These are phyloP conservation scores for Platysteira castanea DNA, from an alignment of 2,113 vertebrate genomes.

Conservation along the genomic window DNA sequence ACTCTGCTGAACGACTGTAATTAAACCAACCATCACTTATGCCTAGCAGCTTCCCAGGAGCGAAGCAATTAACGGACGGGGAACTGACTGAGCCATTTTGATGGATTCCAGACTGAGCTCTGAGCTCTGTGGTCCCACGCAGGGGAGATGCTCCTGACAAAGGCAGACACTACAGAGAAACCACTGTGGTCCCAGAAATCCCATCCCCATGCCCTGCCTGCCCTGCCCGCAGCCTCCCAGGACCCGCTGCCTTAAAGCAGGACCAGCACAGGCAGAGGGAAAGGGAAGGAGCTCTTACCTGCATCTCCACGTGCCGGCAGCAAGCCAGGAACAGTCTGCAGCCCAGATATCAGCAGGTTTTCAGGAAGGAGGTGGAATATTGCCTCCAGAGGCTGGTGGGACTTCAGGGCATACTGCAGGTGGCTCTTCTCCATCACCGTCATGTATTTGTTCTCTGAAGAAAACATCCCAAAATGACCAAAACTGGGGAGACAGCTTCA, in stretches of 20 bases:
- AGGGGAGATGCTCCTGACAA: neutral
- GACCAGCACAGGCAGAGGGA: neutral
- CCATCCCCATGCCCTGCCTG: neutral
- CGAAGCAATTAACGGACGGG: neutral
- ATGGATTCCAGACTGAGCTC: neutral
- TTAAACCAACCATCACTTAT: neutral
- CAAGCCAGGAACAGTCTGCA: constrained; percentile 81
- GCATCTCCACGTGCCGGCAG: constrained; percentile 28
- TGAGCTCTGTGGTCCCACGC: fast-evolving
- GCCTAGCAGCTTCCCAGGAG: neutral
- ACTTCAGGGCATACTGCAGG: constrained; percentile 77
- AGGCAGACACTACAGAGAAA: neutral
- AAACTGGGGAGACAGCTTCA: neutral
- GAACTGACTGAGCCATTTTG: neutral
- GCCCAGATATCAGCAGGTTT: constrained; percentile 82
- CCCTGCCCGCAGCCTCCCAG: neutral
- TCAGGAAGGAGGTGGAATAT: constrained; percentile 84
- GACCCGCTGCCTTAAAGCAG: neutral
- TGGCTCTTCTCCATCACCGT: constrained; percentile 75
- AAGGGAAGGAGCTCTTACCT: constrained; percentile 47
- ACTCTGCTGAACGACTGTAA: neutral
- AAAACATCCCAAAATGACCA: neutral
- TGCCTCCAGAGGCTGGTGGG: constrained; percentile 69
- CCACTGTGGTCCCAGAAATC: neutral
- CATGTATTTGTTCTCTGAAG: constrained; percentile 80